These are phyloP conservation scores for Eupeodes luniger DNA, from an alignment of 2,888 invertebrate species.

Conservation along the genomic window DNA sequence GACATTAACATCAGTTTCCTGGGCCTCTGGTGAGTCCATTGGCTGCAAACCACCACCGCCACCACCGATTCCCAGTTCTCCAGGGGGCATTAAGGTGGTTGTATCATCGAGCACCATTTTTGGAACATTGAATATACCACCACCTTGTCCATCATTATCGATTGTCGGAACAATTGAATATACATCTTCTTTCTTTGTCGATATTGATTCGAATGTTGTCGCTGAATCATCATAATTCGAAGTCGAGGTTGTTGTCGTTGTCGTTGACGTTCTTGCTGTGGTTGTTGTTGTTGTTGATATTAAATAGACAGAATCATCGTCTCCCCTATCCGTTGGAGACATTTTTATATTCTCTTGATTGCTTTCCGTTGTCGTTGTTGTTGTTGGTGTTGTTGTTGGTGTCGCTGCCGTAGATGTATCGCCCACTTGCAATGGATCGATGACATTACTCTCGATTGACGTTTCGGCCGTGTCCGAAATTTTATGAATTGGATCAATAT, in stretches of 20 bases:
- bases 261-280: conserved; percentile 35
- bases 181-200: conserved; percentile 77
- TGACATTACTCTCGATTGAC: conserved; percentile 81
- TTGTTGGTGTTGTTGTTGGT: conserved; percentile 23
- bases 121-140: conserved; percentile 59
- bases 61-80: conserved; percentile 31
- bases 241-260: conserved; percentile 18
- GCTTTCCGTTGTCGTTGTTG: conserved; percentile 66
- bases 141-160: conserved; percentile 40
- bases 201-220: conserved; percentile 73
- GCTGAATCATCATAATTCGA: conserved; percentile 58
- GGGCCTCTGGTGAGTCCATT: conserved; percentile 76
- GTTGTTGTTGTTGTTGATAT: conserved; percentile 36
- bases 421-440: conserved; percentile 77
- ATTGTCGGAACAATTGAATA: conserved; percentile 77
- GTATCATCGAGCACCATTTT: conserved; percentile 52
- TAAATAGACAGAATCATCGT: conserved; percentile 42
- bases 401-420: conserved; percentile 69
- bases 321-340: conserved; percentile 49
- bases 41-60: conserved; percentile 62
- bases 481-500: conserved; percentile 60
- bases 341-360: conserved; percentile 66
- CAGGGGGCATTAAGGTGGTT: conserved; percentile 54
- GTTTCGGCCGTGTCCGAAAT: conserved; percentile 78
- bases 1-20: conserved; percentile 87